Base-by-base conservation (phyloP, 37 sponge, comb jelly and placozoan species). In the Theonella swinhoei region DNA sequence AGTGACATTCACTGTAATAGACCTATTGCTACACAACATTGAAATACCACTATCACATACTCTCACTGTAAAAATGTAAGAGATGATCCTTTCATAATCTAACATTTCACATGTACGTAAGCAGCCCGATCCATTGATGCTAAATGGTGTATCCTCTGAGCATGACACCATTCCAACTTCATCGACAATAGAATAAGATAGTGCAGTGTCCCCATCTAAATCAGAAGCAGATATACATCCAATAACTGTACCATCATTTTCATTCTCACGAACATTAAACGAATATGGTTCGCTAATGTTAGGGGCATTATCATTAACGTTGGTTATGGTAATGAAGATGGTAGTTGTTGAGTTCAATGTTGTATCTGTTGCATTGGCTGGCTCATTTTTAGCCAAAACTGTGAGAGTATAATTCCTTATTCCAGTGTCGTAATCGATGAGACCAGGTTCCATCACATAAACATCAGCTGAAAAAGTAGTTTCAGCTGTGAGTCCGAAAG, bases 221-320 rank as follows among this genome's bases (percentile, higher is more conserved):
- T 95, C 96, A 69, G 74, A 68, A 28, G 95, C 97, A 75, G 64
- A 62, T 7, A 96, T 28, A 43, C 58, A 34, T 0, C 71, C 85
- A 0, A 85, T 60, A 2, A 25, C 19, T 31, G 85, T 67, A 4
- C 19, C 37, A 17, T 54, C 66, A 2, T 80, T 67, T 25, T 64
- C 41, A 31, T 80, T 43, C 67, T 96, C 97, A 74, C 62, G 31
- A 0, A 96, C 72, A 17, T 31, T 29, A 17, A 87, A 86, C n/a
- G 69, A 8, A 31, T 37, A 42, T 40, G 95, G 80, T 34, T 39
- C 40, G 47, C 41, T 19, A 47, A 96, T 86, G 1, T 73, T 26
- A 0, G 97, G 97, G 62, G 82, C 60, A 76, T 88, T 85, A 54
- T 96, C 97, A 74, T 91, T 91, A n/a, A 81, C 78, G 80, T 96